phyloP scores from a whole-genome alignment of 1,140 invertebrate genomes.

The Pectinophora gossypiella region DNA sequence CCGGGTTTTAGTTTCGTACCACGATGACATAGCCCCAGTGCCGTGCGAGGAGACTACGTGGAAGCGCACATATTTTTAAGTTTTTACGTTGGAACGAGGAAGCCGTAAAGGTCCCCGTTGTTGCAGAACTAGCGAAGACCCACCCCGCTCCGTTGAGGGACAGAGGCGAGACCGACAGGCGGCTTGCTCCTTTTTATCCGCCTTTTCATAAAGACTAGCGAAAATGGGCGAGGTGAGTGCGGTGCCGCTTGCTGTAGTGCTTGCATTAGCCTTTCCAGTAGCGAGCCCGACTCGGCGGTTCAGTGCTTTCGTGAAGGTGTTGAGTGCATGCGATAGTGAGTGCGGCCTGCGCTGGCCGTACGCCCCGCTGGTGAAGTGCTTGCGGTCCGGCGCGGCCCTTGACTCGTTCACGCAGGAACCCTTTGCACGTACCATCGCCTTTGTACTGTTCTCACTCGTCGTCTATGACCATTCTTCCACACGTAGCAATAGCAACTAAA shows the following conservation, averaged over 20 bases:
- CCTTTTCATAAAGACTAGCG: conserved; percentile 68
- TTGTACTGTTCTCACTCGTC: conserved; percentile 34
- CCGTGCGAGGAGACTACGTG: conserved; percentile 64
- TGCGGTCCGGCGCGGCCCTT: conserved; percentile 24
- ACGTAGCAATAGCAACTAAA: no score
- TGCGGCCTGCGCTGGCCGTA: conserved; percentile 19
- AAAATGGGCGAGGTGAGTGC: conserved; percentile 75
- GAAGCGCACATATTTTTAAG: conserved; percentile 69
- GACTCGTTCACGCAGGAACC: conserved; percentile 14
- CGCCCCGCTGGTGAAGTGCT: conserved; percentile 37
- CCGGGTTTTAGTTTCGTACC: conserved; percentile 71
- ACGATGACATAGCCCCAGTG: conserved; percentile 70
- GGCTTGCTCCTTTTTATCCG: conserved; percentile 66
- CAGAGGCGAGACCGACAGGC: conserved; percentile 61
- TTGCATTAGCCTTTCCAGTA: conserved; percentile 49
- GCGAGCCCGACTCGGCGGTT: conserved; percentile 26
- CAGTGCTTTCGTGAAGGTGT: conserved; percentile 56
- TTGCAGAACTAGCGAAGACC: conserved; percentile 70
- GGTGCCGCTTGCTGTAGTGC: conserved; percentile 62
- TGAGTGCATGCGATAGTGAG: conserved; percentile 57
- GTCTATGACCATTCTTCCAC: background rate
- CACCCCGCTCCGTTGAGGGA: conserved; percentile 63
- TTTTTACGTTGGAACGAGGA: conserved; percentile 65
- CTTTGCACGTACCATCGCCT: conserved; percentile 41
- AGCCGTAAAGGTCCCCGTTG: conserved; percentile 68